Evolutionary conservation across 2,113 vertebrate genomes (phyloP), one percentile per base, ranked within the genome.

Genomic region (Meleagris gallopavo): DNA sequence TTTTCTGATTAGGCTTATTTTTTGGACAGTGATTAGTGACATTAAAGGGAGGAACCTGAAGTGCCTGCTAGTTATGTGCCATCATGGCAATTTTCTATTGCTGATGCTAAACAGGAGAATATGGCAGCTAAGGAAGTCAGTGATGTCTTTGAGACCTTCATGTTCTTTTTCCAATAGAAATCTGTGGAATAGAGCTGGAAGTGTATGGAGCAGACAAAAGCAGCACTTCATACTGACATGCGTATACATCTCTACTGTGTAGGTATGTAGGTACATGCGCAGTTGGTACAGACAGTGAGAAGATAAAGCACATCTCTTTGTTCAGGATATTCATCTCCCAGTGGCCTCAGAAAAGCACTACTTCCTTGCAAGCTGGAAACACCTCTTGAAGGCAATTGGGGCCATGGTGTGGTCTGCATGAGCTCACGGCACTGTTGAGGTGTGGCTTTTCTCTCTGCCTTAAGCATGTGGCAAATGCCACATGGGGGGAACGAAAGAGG

Each of bases 321-420:
- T 83, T 30, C 38, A 50, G 60, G 40, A 9, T 58, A 4, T 3
- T 2, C 7, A 21, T 66, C 16, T 52, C 21, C n/a, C 60, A 40
- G 30, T 21, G 64, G 60, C 50, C 25, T 78, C 21, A 32, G 71
- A n/a, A 38, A 52, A 45, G 20, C 66, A 41, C 36, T 41, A 8
- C 6, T 64, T 8, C 41, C 12, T 2, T 2, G 17, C 2, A 32
- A 46, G 46, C 52, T 76, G 48, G 84, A 20, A 72, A 24, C 11
- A 20, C 36, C 17, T 58, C 32, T n/a, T 17, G 18, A 13, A 19
- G 66, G 22, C 34, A 48, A 9, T 0, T 2, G 1, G 14, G 50
- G 4, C n/a, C 36, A 2, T 0, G 1, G 32, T 13, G 22, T 9
- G 11, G 24, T 2, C 1, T 2, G 6, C 6, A 0, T 38, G 40